Evolutionary conservation across 92 coral and sea anemone genomes (phyloP).

Genomic region (Virgularia gustaviana): DNA sequence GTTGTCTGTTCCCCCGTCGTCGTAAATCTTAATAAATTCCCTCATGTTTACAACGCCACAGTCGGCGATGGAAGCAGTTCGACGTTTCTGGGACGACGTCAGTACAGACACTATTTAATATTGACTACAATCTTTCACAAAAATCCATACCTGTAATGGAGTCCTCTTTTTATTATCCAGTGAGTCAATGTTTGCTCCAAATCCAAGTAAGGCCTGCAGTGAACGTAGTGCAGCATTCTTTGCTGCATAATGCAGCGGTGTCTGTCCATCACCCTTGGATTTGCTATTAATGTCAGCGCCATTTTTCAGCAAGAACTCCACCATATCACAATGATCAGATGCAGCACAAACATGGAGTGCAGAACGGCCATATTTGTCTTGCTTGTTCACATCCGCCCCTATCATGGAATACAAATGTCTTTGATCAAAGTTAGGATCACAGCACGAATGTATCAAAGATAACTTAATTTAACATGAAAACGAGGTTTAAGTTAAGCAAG

Average conservation of each 20-base stretch:
- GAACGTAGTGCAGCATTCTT: constrained; percentile 79
- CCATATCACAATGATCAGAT: constrained; percentile 92
- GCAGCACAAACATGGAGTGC: constrained; percentile 90
- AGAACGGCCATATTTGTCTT: constrained; percentile 85
- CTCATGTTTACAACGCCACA: too few species aligned
- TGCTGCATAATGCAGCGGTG: constrained; percentile 88
- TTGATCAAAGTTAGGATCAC: too few species aligned
- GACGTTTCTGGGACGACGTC: too few species aligned
- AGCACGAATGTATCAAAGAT: too few species aligned
- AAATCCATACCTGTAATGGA: constrained; percentile 88
- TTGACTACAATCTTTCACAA: too few species aligned
- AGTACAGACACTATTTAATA: too few species aligned
- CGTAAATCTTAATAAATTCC: too few species aligned
- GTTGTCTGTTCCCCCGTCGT: too few species aligned
- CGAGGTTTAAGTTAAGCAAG: too few species aligned
- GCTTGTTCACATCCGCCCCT: constrained; percentile 81
- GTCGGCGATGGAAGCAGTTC: too few species aligned
- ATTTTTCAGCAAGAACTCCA: constrained; percentile 67
- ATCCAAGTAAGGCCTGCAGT: constrained; percentile 70
- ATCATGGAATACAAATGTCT: too few species aligned
- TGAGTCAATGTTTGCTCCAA: constrained; percentile 77
- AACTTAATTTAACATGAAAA: too few species aligned
- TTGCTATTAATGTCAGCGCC: constrained; percentile 86
- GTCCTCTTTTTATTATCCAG: constrained; percentile 74
- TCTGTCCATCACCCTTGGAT: constrained; percentile 75